Base-by-base conservation (phyloP, 2,113 vertebrate genomes). In the Limnothrissa miodon region DNA sequence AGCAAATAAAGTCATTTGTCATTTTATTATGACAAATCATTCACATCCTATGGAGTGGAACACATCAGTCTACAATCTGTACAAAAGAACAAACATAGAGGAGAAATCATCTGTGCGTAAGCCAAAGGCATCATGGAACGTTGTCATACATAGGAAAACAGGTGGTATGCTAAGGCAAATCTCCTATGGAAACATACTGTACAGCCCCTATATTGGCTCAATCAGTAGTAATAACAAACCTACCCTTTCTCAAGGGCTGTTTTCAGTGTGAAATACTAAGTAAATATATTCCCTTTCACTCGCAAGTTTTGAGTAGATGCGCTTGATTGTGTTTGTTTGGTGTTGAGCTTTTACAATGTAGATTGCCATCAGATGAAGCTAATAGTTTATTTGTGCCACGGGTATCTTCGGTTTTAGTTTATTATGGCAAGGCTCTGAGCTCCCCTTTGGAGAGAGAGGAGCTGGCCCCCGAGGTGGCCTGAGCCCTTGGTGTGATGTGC, bases 401-500 rank as follows among this genome's bases (percentile, higher is more conserved):
- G 66, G 29, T 10, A 33, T 7, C 66, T 33, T 39, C 10, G 11
- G 29, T 36, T 74, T 10, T 74, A 74, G 66, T 74, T 74, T 74
- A 36, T 74, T 74, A 74, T 74, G 66, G 29, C 13, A 36, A 33
- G 25, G 0, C 66, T 74, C 66, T 74, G 59, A 13, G 59, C n/a
- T 33, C 66, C 66, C 29, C 66, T 2, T 11, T 39, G 25, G 25
- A 33, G 25, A 74, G 66, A 74, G 66, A 29, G 33, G 66, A 9
- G 4, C 15, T 6, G 42, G 42, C 2, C 11, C 19, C 33, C 1
- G 66, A 36, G 66, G 66, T 74, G 11, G 66, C 15, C 33, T 33
- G 66, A 17, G 29, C 21, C 10, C 21, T 4, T n/a, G 44, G 62
- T 66, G 51, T 15, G 89, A 90, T 90, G 86, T 88, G 83, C 83